Base-by-base conservation (phyloP, 2,888 invertebrate genomes). In the Drosophila mimetica region DNA sequence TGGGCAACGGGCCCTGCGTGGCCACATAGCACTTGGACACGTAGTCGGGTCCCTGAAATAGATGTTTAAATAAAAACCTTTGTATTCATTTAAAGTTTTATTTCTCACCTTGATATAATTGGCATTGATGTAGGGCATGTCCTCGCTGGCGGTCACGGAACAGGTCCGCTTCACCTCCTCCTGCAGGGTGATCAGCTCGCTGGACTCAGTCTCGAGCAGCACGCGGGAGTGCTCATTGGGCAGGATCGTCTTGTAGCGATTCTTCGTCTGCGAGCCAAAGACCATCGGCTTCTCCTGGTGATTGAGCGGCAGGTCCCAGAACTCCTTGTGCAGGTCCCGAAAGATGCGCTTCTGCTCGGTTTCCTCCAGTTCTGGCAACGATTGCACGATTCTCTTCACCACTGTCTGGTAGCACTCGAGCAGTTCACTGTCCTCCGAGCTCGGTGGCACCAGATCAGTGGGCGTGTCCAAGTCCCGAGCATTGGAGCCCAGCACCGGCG, bases 281-380 rank as follows among this genome's bases (percentile, higher is more conserved):
- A 98, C 96, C 86, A 96, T 95, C 8, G 97, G 95, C 88, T 97
- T 97, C 89, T 97, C 97, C 76, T 97, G 97, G 76, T 97, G 95
- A 91, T 98, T 98, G 69, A 97, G 94, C 0, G 98, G 98, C 87
- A 98, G 95, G 91, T 97, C 97, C 97, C 97, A 98, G 90, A 98
- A 98, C 91, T 98, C 98, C 86, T 97, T 96, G 89, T 96, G 95
- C 54, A 98, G 90, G 72, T 94, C 94, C 42, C 94, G 92, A 48
- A 95, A 91, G 70, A 95, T 89, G 77, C 93, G 92, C 77, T 94
- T 94, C 92, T 95, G 93, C 79, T 94, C 94, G 63, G 94, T 94
- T 0, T 93, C 94, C 54, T 93, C 93, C 0, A 94, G 93, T 63
- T 80, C 79, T 0, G 88, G 74, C 6, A 81, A 13, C 0, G 75